Base-by-base conservation (phyloP, 2,113 vertebrate species). In the Rhea americana region DNA sequence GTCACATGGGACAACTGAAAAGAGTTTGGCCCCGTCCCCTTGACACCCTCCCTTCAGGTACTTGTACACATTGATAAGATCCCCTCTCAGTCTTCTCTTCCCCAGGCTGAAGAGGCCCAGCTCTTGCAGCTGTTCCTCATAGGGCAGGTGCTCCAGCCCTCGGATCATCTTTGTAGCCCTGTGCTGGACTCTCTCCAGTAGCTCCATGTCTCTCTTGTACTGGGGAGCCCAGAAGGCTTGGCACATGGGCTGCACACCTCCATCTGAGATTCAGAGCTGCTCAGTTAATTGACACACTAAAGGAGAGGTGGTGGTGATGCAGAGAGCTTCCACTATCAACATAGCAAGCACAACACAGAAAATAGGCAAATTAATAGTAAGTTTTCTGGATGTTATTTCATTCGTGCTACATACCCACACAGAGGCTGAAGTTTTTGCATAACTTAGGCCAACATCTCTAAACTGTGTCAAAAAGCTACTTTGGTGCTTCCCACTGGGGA, bases 381-480 rank as follows among this genome's bases (percentile, higher is more conserved):
- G 73, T 45, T 82, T 84, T 86, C 93, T 80, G 81, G 58, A 72
- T 75, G 48, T 51, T 58, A 61, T 68, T 84, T 91, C 77, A 71
- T 66, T 43, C 43, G 80, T 74, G 67, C 37, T 82, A 58, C 2
- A 5, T 67, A 82, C 35, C 35, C 79, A 93, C 72, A 88, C 47
- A 39, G 2, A 71, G 75, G 55, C 53, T 59, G 71, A 41, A 80
- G 58, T 37, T 76, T 96, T 65, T 66, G 61, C 66, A 82, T 81
- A 86, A 84, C 74, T 96, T 88, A 79, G 82, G 82, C 82, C 90
- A 85, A 58, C 3, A 11, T 79, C 91, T 94, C 35, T 39, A 93
- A 87, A 41, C 37, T 93, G 80, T 90, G 73, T 67, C 80, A 93
- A 93, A 91, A 87, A 88, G 65, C 65, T 91, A 13, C 51, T 91